Percentiles rank a stretch among this genome's conserved stretches.
phyloP scores from a whole-genome alignment of 2,797 vertebrate genomes.

The Gymnoscopelus microlampas region DNA sequence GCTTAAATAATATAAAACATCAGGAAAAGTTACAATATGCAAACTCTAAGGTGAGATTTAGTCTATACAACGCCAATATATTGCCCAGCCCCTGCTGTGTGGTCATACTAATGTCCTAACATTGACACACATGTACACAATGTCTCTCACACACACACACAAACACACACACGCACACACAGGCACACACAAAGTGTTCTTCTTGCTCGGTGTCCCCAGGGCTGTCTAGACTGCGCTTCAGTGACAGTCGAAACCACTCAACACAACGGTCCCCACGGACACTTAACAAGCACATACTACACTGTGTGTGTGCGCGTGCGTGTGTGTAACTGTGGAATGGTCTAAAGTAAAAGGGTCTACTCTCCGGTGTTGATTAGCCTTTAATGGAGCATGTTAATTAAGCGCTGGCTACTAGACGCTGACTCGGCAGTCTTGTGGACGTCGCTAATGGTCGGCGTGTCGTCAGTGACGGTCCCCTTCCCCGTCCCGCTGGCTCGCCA shows the following conservation, averaged over 20 bases:
- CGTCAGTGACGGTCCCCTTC: conserved; percentile 42
- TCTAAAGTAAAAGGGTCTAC: neutral
- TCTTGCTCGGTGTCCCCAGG: conserved; percentile 43
- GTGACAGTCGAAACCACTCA: conserved; percentile 31
- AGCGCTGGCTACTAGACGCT: conserved; percentile 26
- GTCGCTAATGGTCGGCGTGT: conserved; percentile 41
- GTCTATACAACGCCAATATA: no score
- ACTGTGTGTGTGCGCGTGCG: conserved; percentile 28
- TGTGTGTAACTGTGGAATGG: conserved; percentile 39
- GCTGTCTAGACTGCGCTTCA: conserved; percentile 44
- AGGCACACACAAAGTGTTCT: conserved; percentile 21
- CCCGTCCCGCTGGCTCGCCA: conserved; percentile 29
- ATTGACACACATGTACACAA: neutral
- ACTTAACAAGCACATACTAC: conserved; percentile 30
- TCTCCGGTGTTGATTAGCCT: conserved; percentile 49
- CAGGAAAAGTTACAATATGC: no score
- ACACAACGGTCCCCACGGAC: conserved; percentile 32
- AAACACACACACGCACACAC: conserved; percentile 8
- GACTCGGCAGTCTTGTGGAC: conserved; percentile 47
- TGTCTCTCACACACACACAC: neutral
- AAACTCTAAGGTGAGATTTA: no score
- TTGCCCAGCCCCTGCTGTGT: no score
- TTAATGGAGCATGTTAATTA: conserved; percentile 67
- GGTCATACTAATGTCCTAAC: no score
- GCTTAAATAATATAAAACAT: no score